Base-by-base conservation (phyloP, 2,797 vertebrate genomes). In the Trematomus bernacchii region DNA sequence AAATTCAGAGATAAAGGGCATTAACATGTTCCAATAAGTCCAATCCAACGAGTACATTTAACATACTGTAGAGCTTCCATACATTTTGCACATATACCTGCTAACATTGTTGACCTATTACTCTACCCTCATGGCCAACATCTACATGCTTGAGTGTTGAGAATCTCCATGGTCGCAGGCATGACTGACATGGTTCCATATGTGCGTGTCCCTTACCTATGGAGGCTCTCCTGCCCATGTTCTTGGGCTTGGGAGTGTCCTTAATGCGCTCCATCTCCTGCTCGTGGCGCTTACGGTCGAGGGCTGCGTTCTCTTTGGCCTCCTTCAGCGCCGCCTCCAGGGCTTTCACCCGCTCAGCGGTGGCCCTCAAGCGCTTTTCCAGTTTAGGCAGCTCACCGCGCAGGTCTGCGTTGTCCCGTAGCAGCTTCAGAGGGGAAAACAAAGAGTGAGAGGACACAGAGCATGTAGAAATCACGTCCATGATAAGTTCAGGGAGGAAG, bases 221-320 rank as follows among this genome's bases (percentile, higher is more conserved):
- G 73, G 98, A 98, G 80, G 95, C 94, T 87, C 97, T 96, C 84
- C 97, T 95, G 90, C 97, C 97, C 96, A 98, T 98, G 60, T 98
- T 99, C 92, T 97, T 98, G 85, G 97, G 97, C 63, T 96, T 96
- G 14, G 94, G 95, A 0, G 97, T 95, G 74, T 99, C 98, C 91
- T 98, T 99, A 66, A 99, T 99, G 76, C 97, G 97, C 87, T 99
- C 97, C 14, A 99, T 95, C 88, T 99, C 98, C 85, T 96, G 95
- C 82, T 98, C 95, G 86, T 99, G 96, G 30, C 96, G 96, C 63
- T 97, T 97, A 30, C 96, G 96, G 78, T 99, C 98, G 0, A 96
- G 96, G 27, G 95, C 96, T 3, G 98, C 96, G 0, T 96, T 98
- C 92, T 99, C 98, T 92, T 98, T 99, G 93, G 98, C 98, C 91